These are phyloP conservation scores for Anguilla anguilla DNA, from an alignment of 2,797 vertebrate genomes.

Conservation along the genomic window DNA sequence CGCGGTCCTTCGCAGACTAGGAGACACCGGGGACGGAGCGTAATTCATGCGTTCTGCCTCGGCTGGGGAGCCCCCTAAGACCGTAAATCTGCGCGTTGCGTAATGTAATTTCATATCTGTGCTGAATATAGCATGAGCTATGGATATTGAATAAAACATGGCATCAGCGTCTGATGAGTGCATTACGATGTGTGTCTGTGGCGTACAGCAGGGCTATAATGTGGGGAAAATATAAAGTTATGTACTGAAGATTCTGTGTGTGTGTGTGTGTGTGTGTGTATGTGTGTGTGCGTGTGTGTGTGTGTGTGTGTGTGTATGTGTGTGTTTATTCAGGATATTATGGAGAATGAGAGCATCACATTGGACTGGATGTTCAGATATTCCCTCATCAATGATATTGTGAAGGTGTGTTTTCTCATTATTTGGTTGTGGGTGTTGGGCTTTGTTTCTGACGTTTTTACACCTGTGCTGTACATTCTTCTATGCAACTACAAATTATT, in stretches of 20 bases:
- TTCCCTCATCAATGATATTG: slow-evolving; percentile 89
- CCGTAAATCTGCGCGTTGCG: neutral
- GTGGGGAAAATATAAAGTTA: neutral
- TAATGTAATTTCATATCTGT: slow-evolving; percentile 19
- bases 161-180: neutral
- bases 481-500: too few relatives aligned
- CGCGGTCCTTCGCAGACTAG: slow-evolving; percentile 12
- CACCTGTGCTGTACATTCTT: neutral
- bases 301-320: slow-evolving; percentile 16
- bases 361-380: slow-evolving; percentile 98
- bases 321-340: slow-evolving; percentile 78
- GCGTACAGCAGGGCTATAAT: neutral
- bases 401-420: slow-evolving; percentile 75
- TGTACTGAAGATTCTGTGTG: neutral
- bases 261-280: slow-evolving; percentile 7
- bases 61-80: neutral
- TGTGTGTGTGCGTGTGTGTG: neutral
- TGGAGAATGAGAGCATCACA: slow-evolving; percentile 94
- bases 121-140: slow-evolving; percentile 19
- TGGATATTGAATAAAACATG: slow-evolving; percentile 1
- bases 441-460: neutral
- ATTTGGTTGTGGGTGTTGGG: neutral
- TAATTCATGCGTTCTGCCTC: neutral
- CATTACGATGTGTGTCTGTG: neutral
- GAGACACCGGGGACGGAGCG: neutral